A percentile compares a stretch with the other conserved stretches of the same genome.
Conservation (phyloP, 2,797 vertebrate species). For the Margarornis squamiger region DNA sequence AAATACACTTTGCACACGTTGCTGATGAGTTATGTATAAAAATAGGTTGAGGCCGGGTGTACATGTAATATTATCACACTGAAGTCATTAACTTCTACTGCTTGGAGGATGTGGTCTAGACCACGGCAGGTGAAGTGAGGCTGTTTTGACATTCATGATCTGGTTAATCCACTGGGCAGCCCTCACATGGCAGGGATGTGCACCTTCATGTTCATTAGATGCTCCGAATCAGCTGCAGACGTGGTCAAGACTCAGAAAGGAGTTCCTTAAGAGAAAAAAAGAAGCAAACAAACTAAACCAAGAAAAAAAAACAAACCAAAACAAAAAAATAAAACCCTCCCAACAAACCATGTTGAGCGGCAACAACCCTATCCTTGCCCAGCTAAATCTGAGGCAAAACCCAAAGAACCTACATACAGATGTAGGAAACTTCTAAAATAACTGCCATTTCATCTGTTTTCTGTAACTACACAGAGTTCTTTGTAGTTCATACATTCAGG, state of each 20-base stretch:
- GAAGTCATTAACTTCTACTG: neutral
- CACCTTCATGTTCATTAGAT: neutral
- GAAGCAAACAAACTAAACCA: neutral
- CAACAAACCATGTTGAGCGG: neutral
- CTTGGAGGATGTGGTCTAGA: neutral
- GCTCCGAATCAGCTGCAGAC: neutral
- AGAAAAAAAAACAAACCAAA: neutral
- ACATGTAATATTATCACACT: accelerated
- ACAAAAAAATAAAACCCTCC: neutral
- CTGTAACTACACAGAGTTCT: neutral
- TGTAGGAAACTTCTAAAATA: neutral
- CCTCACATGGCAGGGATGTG: neutral
- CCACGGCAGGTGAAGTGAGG: neutral
- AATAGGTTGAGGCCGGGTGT: neutral
- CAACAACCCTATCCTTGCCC: neutral
- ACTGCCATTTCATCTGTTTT: neutral
- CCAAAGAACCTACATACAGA: neutral
- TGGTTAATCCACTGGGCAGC: neutral
- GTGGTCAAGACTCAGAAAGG: neutral
- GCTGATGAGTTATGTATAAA: neutral
- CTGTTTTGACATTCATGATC: neutral
- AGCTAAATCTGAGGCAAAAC: neutral
- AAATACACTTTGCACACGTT: neutral
- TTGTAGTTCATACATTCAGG: neutral
- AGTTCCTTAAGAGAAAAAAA: neutral